These are phyloP conservation scores for Hydrophis major DNA, from an alignment of 2,797 vertebrate genomes.

Conservation along the genomic window DNA sequence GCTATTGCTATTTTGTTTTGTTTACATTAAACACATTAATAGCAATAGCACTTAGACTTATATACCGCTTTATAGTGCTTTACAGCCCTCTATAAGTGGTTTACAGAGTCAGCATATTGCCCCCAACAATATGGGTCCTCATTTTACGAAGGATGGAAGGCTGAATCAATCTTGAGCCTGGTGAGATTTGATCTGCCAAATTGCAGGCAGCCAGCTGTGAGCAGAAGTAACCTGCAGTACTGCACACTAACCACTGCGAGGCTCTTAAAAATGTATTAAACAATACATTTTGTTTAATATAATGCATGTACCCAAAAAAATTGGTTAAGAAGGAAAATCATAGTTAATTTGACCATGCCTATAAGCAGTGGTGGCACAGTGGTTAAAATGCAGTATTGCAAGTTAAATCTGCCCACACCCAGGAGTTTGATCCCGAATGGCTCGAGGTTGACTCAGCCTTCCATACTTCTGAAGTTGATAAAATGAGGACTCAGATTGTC, in stretches of 20 bases:
- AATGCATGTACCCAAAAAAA: not conserved
- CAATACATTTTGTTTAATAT: not conserved
- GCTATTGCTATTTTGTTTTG: not conserved
- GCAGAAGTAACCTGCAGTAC: too few relatives aligned
- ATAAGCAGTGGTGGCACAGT: not conserved
- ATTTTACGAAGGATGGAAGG: too few relatives aligned
- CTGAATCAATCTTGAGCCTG: too few relatives aligned
- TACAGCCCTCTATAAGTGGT: too few relatives aligned
- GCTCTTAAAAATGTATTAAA: not conserved
- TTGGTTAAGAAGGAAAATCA: too few relatives aligned
- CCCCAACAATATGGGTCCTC: too few relatives aligned
- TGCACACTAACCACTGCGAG: too few relatives aligned
- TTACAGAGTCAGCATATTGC: too few relatives aligned
- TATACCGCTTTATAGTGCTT: too few relatives aligned
- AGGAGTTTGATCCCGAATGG: not conserved
- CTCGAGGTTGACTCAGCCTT: not conserved
- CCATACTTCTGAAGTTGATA: not conserved
- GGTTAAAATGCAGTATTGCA: not conserved
- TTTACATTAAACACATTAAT: not conserved
- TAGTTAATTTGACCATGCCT: not conserved
- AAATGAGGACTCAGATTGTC: not conserved
- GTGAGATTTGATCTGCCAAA: too few relatives aligned
- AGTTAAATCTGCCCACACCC: not conserved
- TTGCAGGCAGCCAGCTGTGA: too few relatives aligned
- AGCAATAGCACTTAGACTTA: too few relatives aligned